Conservation (phyloP, 2,888 invertebrate genomes). For the Lamproptera curius region DNA sequence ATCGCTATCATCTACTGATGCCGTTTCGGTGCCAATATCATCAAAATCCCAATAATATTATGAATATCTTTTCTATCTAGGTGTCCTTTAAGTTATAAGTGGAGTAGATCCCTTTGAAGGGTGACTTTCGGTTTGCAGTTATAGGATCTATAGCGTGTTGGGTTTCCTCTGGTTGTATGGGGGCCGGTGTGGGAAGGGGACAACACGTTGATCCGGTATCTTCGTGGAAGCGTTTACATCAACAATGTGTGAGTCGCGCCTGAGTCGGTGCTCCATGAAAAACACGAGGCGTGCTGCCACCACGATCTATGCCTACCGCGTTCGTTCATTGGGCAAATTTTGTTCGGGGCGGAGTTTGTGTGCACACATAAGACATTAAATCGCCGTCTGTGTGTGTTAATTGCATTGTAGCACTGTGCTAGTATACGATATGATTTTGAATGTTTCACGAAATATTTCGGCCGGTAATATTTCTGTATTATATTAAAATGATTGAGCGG, state of each 20-base stretch:
- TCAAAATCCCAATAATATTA: too few relatives aligned
- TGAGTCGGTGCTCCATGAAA: constrained; percentile 75
- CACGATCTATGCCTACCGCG: constrained; percentile 68
- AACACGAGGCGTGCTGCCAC: constrained; percentile 73
- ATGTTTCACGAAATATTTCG: constrained; percentile 55
- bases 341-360: constrained; percentile 64
- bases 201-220: constrained; percentile 67
- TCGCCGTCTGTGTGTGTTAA: constrained; percentile 65
- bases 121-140: constrained; percentile 9
- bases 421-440: constrained; percentile 59
- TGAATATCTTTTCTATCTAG: too few relatives aligned
- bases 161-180: constrained; percentile 18
- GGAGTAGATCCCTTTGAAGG: constrained; percentile 2
- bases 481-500: too few relatives aligned
- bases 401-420: constrained; percentile 68
- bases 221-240: constrained; percentile 67
- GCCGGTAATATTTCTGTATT: too few relatives aligned
- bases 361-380: constrained; percentile 62
- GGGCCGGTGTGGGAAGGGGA: constrained; percentile 57
- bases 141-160: constrained; percentile 18
- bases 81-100: constrained; percentile 15
- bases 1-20: constrained; percentile 34
- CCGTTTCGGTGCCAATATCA: constrained; percentile 36
- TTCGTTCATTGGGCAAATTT: constrained; percentile 65
- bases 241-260: constrained; percentile 78